Conservation (phyloP, 2,113 vertebrate genomes). For the Pedetes capensis region DNA sequence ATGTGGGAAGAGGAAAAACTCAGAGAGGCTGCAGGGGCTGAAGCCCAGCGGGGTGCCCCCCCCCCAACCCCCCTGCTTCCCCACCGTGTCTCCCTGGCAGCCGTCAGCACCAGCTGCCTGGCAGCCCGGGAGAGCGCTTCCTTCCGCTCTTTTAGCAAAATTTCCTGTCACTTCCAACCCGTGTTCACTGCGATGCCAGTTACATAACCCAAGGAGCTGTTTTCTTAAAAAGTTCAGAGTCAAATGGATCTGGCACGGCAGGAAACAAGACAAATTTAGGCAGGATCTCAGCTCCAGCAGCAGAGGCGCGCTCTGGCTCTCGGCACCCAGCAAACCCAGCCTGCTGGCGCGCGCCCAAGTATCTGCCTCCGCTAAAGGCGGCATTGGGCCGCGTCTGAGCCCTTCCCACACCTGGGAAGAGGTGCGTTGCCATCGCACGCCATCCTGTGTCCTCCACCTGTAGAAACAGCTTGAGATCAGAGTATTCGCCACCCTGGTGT, state of each 20-base stretch:
- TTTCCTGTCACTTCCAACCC: not conserved
- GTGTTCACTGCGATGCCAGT: not conserved
- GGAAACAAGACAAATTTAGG: constrained; percentile 56
- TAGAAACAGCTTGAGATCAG: not conserved
- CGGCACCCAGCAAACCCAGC: not conserved
- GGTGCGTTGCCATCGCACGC: not conserved
- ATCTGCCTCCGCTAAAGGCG: not conserved
- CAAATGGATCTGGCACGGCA: constrained; percentile 28
- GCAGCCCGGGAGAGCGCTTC: not conserved
- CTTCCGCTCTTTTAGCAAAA: not conserved
- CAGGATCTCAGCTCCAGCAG: not conserved
- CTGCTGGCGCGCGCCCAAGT: not conserved
- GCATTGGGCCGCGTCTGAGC: rapidly evolving
- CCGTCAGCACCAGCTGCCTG: not conserved
- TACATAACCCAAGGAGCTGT: constrained; percentile 14
- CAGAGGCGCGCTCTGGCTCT: not conserved
- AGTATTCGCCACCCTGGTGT: rapidly evolving
- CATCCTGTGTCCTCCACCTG: not conserved
- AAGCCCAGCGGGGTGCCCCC: not conserved
- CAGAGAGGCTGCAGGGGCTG: no score
- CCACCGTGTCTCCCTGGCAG: not conserved
- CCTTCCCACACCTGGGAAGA: rapidly evolving
- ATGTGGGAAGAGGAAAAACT: not conserved
- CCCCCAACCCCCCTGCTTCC: rapidly evolving
- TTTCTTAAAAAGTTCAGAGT: constrained; percentile 66